phyloP scores from a whole-genome alignment of 2,888 invertebrate genomes.

The Mesorhabditis spiculigera region DNA sequence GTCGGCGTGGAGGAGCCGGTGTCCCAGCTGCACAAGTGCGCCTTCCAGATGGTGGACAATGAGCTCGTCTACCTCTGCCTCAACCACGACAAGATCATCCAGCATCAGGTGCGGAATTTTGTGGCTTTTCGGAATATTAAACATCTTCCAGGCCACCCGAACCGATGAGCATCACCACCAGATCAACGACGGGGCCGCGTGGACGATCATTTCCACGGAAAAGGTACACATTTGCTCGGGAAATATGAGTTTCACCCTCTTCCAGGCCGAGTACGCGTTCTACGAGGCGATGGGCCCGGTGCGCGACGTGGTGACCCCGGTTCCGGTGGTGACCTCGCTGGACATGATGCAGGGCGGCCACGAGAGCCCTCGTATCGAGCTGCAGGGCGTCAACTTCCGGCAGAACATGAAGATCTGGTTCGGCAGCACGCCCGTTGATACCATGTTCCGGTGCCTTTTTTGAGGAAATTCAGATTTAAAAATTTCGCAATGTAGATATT shows the following conservation, averaged over 20 bases:
- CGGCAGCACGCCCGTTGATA: conserved; percentile 96
- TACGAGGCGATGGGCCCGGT: conserved; percentile 98
- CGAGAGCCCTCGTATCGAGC: conserved; percentile 84
- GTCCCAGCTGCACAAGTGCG: conserved; percentile 97
- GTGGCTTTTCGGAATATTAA: neutral
- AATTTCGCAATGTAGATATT: neutral
- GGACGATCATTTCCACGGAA: conserved; percentile 99
- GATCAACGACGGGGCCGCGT: conserved; percentile 99
- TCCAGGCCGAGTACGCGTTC: conserved; percentile 88
- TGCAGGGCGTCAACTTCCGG: conserved; percentile 95
- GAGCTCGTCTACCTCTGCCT: conserved; percentile 91
- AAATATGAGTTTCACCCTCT: no score
- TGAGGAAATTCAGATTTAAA: no score
- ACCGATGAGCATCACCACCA: conserved; percentile 97
- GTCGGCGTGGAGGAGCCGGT: conserved; percentile 82
- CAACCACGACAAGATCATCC: conserved; percentile 96
- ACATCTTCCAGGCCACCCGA: conserved; percentile 73
- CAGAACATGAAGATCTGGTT: conserved; percentile 93
- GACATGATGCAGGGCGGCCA: conserved; percentile 63
- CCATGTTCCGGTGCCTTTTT: conserved; percentile 60
- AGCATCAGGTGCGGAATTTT: conserved; percentile 73
- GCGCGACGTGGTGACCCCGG: conserved; percentile 87
- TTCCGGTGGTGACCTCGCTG: conserved; percentile 88
- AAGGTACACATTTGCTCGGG: conserved; percentile 67
- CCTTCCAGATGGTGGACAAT: conserved; percentile 95